Percentiles rank a stretch among this genome's conserved stretches.
These are phyloP conservation scores for Achlya flavicornis DNA, from an alignment of 2,888 invertebrate species.

Conservation along the genomic window DNA sequence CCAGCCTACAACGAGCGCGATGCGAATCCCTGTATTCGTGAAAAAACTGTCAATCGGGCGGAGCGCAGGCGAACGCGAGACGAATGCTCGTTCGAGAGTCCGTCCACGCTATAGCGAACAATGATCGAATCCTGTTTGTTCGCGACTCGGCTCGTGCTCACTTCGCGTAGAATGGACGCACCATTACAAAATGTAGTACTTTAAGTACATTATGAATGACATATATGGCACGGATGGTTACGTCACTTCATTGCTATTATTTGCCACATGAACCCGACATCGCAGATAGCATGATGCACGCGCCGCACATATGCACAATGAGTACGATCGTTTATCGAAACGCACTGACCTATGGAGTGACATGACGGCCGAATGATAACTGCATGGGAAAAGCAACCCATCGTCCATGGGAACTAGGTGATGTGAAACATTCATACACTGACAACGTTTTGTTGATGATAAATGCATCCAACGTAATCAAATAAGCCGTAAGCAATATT, in stretches of 20 bases:
- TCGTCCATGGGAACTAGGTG: slow-evolving; percentile 64
- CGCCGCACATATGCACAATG: slow-evolving; percentile 30
- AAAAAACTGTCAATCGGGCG: too few relatives aligned
- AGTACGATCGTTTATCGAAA: slow-evolving; percentile 59
- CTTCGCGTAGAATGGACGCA: too few relatives aligned
- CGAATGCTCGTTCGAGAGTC: too few relatives aligned
- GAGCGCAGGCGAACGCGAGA: too few relatives aligned
- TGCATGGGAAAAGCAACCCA: slow-evolving; percentile 65
- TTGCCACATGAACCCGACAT: slow-evolving; percentile 24
- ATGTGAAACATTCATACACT: slow-evolving; percentile 43
- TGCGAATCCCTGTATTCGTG: too few relatives aligned
- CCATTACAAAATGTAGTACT: neutral
- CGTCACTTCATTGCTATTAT: slow-evolving; percentile 25
- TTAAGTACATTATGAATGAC: slow-evolving; percentile 23
- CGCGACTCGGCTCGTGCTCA: too few relatives aligned
- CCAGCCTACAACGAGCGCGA: too few relatives aligned
- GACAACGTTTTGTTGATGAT: slow-evolving; percentile 38
- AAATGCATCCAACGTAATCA: slow-evolving; percentile 43
- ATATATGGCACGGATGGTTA: slow-evolving; percentile 32
- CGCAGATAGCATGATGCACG: slow-evolving; percentile 36
- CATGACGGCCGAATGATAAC: slow-evolving; percentile 57
- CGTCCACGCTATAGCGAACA: too few relatives aligned
- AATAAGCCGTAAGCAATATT: slow-evolving; percentile 24
- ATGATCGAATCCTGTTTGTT: too few relatives aligned
- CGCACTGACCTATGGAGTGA: slow-evolving; percentile 63